Base-by-base conservation (phyloP, 2,888 invertebrate species). In the Glomeris marginata region DNA sequence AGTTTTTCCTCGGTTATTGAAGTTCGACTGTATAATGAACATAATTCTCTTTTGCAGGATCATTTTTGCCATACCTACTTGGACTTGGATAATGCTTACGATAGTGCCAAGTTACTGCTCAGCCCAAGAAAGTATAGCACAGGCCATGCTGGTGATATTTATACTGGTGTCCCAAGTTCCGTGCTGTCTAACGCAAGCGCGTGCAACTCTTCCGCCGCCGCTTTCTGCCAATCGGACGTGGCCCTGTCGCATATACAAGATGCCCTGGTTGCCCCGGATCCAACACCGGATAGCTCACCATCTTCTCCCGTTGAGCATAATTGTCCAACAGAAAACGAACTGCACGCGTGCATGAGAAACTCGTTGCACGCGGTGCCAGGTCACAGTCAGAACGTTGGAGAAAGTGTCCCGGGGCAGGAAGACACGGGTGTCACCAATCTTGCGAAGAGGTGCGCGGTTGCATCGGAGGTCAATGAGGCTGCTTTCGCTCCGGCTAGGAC, bases 31-130 rank as follows among this genome's bases (percentile, higher is more conserved):
- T n/a, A n/a, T n/a, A n/a, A n/a, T n/a, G n/a, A n/a, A n/a, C n/a
- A n/a, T n/a, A n/a, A n/a, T n/a, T n/a, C n/a, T n/a, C 42, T 15
- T n/a, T 20, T 49, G 4, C 43, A 49, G 21, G 45, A 41, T 8
- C 46, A 49, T 18, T 41, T 41, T 8, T 63, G 63, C 47, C 60
- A 63, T 57, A 61, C 64, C 1, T 65, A 62, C 47, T 61, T 63
- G 33, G 65, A 65, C 41, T 65, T 65, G 64, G 66, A 66, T 49
- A 64, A 63, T 47, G 53, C 59, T 1, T 62, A 59, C 45, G 62
- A 64, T 52, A 52, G 35, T 21, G 41, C 54, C 58, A 48, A 52
- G 36, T 58, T 62, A 21, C 57, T 62, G 47, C 48, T 62, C 10
- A 59, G 57, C 11, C 50, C 61, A n/a, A 58, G 58, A 49, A 56